phyloP scores from a whole-genome alignment of 2,888 invertebrate genomes.

The Gonocerus acuteangulatus region DNA sequence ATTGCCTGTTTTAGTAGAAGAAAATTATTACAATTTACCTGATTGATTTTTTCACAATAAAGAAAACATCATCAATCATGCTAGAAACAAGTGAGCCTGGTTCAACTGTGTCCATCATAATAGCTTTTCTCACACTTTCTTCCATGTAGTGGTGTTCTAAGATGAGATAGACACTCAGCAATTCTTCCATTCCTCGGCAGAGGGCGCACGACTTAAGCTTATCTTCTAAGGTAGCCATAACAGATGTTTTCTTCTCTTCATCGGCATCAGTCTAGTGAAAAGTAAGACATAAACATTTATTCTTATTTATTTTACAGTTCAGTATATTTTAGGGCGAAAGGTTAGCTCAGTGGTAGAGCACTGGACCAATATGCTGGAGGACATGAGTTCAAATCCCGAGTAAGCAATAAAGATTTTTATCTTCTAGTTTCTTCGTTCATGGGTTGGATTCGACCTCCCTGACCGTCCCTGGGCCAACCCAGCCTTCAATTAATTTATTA shows the following conservation, averaged over 20 bases:
- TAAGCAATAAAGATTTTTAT: too few species aligned
- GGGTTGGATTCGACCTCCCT: too few species aligned
- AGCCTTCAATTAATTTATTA: too few species aligned
- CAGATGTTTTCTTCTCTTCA: constrained; percentile 43
- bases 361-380: too few species aligned
- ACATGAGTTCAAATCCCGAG: too few species aligned
- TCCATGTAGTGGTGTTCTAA: constrained; percentile 93
- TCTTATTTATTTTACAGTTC: background rate
- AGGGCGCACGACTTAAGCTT: constrained; percentile 42
- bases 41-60: constrained; percentile 90
- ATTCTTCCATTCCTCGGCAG: constrained; percentile 69
- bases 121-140: constrained; percentile 87
- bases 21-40: too few species aligned
- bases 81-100: constrained; percentile 73
- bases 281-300: background rate
- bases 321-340: too few species aligned
- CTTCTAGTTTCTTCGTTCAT: too few species aligned
- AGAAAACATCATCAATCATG: constrained; percentile 96
- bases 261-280: constrained; percentile 9
- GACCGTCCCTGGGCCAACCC: too few species aligned
- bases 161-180: constrained; percentile 79
- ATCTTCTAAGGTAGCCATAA: constrained; percentile 43
- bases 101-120: constrained; percentile 67
- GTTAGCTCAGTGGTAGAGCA: too few species aligned
- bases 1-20: too few species aligned